Conservation (phyloP, 2,888 invertebrate species). For the Lordiphosa andalusiaca region DNA sequence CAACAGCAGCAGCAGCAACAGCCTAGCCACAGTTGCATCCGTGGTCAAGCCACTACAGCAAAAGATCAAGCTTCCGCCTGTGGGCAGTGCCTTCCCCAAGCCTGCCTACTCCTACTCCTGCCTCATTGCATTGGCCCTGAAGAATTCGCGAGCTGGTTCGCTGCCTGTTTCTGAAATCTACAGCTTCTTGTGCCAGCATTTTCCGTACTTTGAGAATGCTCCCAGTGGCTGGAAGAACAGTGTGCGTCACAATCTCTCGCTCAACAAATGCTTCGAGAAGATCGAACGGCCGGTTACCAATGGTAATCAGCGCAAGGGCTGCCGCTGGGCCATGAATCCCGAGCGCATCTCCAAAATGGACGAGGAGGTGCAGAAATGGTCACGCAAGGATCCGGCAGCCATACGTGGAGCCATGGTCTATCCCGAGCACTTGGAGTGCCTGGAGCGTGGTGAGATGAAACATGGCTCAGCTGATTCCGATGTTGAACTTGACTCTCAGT, state of each 20-base stretch:
- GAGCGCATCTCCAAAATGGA: slow-evolving; percentile 97
- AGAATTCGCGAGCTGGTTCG: slow-evolving; percentile 96
- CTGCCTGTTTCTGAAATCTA: slow-evolving; percentile 99
- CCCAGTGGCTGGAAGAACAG: slow-evolving; percentile 99
- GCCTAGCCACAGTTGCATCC: slow-evolving; percentile 38
- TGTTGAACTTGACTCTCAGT: slow-evolving; percentile 81
- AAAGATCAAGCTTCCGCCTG: slow-evolving; percentile 62
- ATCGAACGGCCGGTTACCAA: slow-evolving; percentile 96
- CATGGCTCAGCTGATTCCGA: slow-evolving; percentile 86
- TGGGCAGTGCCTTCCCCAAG: slow-evolving; percentile 88
- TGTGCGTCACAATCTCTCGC: slow-evolving; percentile 96
- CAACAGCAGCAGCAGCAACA: slow-evolving; percentile 20
- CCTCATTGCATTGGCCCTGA: slow-evolving; percentile 97
- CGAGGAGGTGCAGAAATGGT: slow-evolving; percentile 98
- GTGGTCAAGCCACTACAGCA: slow-evolving; percentile 71
- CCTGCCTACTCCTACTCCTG: slow-evolving; percentile 99
- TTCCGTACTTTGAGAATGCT: slow-evolving; percentile 98
- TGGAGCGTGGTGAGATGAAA: slow-evolving; percentile 94
- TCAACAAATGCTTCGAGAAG: slow-evolving; percentile 99
- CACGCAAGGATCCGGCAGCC: slow-evolving; percentile 95
- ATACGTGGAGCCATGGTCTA: slow-evolving; percentile 96
- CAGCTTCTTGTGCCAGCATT: slow-evolving; percentile 99
- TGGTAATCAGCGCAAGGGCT: slow-evolving; percentile 91
- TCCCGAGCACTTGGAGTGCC: slow-evolving; percentile 91
- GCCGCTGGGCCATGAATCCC: slow-evolving; percentile 98